phyloP scores from a whole-genome alignment of 2,113 vertebrate species.

The Picathartes gymnocephalus region DNA sequence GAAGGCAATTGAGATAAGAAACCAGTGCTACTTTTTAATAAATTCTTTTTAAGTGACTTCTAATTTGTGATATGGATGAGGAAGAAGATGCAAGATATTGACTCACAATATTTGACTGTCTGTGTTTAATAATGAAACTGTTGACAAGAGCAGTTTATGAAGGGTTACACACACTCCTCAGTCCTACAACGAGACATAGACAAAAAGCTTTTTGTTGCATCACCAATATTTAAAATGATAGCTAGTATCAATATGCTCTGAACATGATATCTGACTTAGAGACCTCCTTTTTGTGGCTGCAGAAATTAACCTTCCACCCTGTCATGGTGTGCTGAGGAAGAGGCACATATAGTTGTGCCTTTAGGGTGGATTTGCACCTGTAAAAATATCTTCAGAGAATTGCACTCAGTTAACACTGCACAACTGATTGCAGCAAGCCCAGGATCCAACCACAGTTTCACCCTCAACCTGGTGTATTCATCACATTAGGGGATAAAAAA shows the following conservation, averaged over 20 bases:
- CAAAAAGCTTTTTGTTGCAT: not conserved
- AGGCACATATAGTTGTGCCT: not conserved
- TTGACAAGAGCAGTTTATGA: not conserved
- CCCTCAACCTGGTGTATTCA: not conserved
- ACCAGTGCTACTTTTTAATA: not conserved
- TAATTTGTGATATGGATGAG: not conserved
- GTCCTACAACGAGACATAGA: not conserved
- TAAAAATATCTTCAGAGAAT: not conserved
- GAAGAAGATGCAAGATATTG: not conserved
- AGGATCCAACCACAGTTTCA: not conserved
- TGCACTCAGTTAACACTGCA: not conserved
- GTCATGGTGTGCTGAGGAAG: not conserved
- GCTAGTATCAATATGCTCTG: not conserved
- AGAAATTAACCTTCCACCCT: not conserved
- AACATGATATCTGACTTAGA: not conserved
- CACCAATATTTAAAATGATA: not conserved
- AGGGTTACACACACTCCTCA: not conserved
- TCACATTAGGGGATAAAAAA: not conserved
- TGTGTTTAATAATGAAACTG: not conserved
- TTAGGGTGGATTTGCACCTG: not conserved
- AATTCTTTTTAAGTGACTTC: not conserved
- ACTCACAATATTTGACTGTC: not conserved
- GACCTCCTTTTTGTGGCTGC: not conserved
- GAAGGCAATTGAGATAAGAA: not conserved
- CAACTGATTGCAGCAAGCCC: not conserved